phyloP scores from a whole-genome alignment of 2,113 vertebrate genomes.

The Antennarius striatus region DNA sequence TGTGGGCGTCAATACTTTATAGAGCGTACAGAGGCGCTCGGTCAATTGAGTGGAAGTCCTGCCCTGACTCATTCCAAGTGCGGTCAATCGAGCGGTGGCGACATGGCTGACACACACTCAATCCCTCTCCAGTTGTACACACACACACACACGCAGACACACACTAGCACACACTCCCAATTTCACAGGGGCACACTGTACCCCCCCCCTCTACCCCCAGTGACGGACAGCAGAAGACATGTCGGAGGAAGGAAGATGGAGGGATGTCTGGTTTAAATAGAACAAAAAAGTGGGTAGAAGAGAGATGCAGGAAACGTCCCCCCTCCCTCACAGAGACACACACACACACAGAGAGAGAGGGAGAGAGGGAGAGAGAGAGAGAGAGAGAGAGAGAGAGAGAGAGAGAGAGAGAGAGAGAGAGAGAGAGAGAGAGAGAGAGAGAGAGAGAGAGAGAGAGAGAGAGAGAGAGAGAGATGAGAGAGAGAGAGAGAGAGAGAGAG shows the following conservation, averaged over 20 bases:
- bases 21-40: conserved; percentile 59
- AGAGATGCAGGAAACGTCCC: conserved; percentile 28
- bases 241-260: conserved; percentile 39
- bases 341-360: too few species aligned
- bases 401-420: conserved; percentile 3
- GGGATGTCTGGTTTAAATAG: conserved; percentile 53
- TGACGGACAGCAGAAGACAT: conserved; percentile 52
- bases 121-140: conserved; percentile 41
- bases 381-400: background rate
- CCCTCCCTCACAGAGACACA: conserved; percentile 8
- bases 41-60: conserved; percentile 76
- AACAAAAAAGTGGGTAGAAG: conserved; percentile 39
- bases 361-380: background rate
- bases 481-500: background rate
- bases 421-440: background rate
- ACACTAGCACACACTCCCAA: background rate
- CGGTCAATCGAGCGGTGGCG: conserved; percentile 71
- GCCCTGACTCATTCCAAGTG: conserved; percentile 70
- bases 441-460: background rate
- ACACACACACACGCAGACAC: conserved; percentile 12
- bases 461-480: background rate
- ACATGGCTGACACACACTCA: conserved; percentile 64
- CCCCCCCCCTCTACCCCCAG: conserved; percentile 9
- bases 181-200: conserved; percentile 28
- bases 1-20: conserved; percentile 72